Base-by-base conservation (phyloP, 2,888 invertebrate genomes). In the Apotomis turbidana region DNA sequence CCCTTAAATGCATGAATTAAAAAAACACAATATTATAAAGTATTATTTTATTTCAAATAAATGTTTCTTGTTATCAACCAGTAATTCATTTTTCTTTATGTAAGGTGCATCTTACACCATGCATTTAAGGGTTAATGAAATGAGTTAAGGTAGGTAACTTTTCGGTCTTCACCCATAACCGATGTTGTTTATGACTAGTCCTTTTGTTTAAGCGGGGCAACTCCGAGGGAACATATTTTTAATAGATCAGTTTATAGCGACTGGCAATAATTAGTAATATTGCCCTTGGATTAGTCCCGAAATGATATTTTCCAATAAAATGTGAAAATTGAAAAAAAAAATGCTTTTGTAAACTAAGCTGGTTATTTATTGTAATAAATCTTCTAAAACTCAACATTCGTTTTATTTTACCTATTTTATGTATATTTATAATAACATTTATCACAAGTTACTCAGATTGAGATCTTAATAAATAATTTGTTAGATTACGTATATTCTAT, bases 281-380 rank as follows among this genome's bases (percentile, higher is more conserved):
- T 78, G 79, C 75, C 77, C 74, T 78, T 75, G 76, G 80, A 78
- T 79, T 83, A 70, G 76, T 78, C 78, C 80, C 76, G 77, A 82
- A 74, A 81, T 70, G 77, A 83, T 85, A 85, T 85, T 87, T 87
- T 87, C 74, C 80, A 80, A 81, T 75, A 81, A 80, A 86, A 82
- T 73, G 63, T 70, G 76, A 75, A 71, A 87, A 85, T 79, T 15
- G 62, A 80, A 85, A 89, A 88, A 88, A 85, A 83, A 82, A 79
- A 85, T 83, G 88, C 89, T 91, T 90, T 91, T 91, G 87, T 92
- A 90, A 87, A 88, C 85, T 90, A 90, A 84, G 88, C 87, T 87
- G 88, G 89, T 92, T 92, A 92, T 92, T 91, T 93, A 91, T 91
- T 92, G 87, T 82, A 83, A 85, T 90, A 91, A 91, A 90, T 87